These are phyloP conservation scores for Apis mellifera DNA, from an alignment of 1,140 invertebrate species.

Conservation along the genomic window Amel_HAv3.1 CM009940.2:1293501-1294000, in stretches of 20 bases:
- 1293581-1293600: slow-evolving; percentile 38
- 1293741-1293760: slow-evolving; percentile 60
- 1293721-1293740: slow-evolving; percentile 56
- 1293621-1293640: slow-evolving; percentile 58
- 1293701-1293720: slow-evolving; percentile 54
- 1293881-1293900: neutral
- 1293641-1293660: slow-evolving; percentile 55
- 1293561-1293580: slow-evolving; percentile 1
- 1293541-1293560: neutral
- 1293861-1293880: neutral
- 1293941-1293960: neutral
- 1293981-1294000: neutral
- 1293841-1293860: neutral
- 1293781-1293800: slow-evolving; percentile 55
- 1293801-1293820: slow-evolving; percentile 45
- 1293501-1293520: neutral
- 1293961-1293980: neutral
- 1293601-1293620: slow-evolving; percentile 47
- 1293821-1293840: slow-evolving; percentile 36
- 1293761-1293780: slow-evolving; percentile 46
- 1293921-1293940: slow-evolving; percentile 17
- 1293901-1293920: slow-evolving; percentile 14
- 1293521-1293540: neutral
- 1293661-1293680: slow-evolving; percentile 65
- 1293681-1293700: slow-evolving; percentile 67